phyloP scores from a whole-genome alignment of 2,888 invertebrate species.

The Lithosia quadra region DNA sequence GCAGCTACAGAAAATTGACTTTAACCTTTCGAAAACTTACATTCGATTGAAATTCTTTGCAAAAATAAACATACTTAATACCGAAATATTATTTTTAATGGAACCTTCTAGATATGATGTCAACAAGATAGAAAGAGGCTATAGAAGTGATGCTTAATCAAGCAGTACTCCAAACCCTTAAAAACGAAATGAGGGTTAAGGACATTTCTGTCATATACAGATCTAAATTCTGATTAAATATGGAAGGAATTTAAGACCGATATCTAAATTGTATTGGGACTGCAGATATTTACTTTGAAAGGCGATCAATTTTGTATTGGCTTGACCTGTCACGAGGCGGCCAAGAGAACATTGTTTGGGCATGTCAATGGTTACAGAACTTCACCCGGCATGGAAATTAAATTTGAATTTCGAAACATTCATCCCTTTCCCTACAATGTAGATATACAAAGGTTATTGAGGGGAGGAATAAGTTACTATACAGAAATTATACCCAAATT shows the following conservation, averaged over 20 bases:
- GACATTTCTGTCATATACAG: slow-evolving; percentile 18
- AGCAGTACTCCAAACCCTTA: slow-evolving; percentile 17
- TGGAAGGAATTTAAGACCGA: slow-evolving; percentile 28
- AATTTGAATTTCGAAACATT: not conserved
- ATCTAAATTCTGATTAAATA: slow-evolving; percentile 36
- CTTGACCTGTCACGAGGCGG: slow-evolving; percentile 27
- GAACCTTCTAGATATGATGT: not conserved
- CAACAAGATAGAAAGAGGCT: not conserved
- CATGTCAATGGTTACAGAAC: not conserved
- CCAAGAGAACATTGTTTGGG: slow-evolving; percentile 15
- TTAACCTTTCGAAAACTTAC: no score
- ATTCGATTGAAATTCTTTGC: not conserved
- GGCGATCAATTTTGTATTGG: slow-evolving; percentile 36
- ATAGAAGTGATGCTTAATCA: slow-evolving; percentile 23
- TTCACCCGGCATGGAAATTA: not conserved
- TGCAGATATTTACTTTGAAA: slow-evolving; percentile 24
- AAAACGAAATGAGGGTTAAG: slow-evolving; percentile 5
- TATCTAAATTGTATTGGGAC: slow-evolving; percentile 40
- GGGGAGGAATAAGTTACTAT: not conserved
- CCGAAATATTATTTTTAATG: not conserved
- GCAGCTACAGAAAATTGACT: no score
- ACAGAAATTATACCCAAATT: no score
- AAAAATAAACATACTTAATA: not conserved
- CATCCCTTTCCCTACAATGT: not conserved
- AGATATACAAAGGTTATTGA: not conserved